Evolutionary conservation across 2,888 invertebrate genomes (phyloP).

Genomic region (Geotrupes spiniger): DNA sequence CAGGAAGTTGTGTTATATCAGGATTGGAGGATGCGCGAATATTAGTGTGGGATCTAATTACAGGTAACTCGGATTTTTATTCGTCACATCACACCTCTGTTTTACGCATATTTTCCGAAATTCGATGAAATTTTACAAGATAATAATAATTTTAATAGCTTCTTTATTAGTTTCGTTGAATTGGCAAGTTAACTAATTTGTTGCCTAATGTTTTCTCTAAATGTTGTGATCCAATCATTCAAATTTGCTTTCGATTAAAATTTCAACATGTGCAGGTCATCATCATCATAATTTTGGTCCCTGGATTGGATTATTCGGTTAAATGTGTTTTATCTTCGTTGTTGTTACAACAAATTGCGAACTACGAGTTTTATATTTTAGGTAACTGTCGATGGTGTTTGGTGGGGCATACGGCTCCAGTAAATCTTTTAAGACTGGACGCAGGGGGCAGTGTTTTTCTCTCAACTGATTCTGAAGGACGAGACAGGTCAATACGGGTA

Average conservation of each 20-base stretch:
- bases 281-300: not conserved
- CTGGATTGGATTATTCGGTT: too few relatives aligned
- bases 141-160: too few relatives aligned
- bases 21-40: constrained; percentile 80
- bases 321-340: not conserved
- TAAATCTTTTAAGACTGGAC: constrained; percentile 70
- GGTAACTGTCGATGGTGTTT: constrained; percentile 77
- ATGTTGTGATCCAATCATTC: too few relatives aligned
- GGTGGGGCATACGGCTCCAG: constrained; percentile 76
- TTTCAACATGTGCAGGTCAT: too few relatives aligned
- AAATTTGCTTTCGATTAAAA: too few relatives aligned
- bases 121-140: too few relatives aligned
- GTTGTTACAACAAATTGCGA: not conserved
- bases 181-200: too few relatives aligned
- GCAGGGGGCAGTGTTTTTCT: constrained; percentile 70
- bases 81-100: too few relatives aligned
- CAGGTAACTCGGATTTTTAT: constrained; percentile 53
- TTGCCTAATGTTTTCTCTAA: too few relatives aligned
- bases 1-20: constrained; percentile 79
- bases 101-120: too few relatives aligned
- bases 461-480: constrained; percentile 69
- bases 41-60: constrained; percentile 82
- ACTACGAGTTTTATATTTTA: constrained; percentile 30
- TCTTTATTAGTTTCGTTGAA: too few relatives aligned
- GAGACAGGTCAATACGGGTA: constrained; percentile 72